These are phyloP conservation scores for Andricus quercusramuli DNA, from an alignment of 2,888 invertebrate species.

Conservation along the genomic window DNA sequence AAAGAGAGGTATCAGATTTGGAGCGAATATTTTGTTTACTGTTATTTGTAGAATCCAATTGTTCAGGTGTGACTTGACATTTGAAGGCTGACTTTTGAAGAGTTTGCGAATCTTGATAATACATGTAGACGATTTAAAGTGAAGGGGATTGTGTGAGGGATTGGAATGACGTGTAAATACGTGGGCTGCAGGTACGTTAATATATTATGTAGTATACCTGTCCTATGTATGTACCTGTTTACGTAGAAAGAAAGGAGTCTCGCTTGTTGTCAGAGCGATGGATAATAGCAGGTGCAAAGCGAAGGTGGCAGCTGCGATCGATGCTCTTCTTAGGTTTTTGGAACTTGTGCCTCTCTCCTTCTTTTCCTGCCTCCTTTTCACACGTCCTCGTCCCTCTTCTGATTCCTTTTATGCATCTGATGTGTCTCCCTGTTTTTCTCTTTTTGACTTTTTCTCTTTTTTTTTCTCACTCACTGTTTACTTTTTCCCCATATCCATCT, in stretches of 20 bases:
- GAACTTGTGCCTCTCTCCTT: conserved; percentile 64
- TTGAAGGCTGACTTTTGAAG: conserved; percentile 17
- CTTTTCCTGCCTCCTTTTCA: conserved; percentile 51
- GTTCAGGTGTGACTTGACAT: neutral
- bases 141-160: neutral
- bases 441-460: conserved; percentile 16
- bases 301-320: conserved; percentile 76
- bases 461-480: neutral
- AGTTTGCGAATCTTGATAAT: conserved; percentile 1
- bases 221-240: conserved; percentile 48
- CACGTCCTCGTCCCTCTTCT: conserved; percentile 36
- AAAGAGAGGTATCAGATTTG: neutral
- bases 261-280: conserved; percentile 67
- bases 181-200: conserved; percentile 48
- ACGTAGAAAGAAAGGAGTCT: conserved; percentile 67
- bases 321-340: conserved; percentile 74
- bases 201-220: conserved; percentile 49
- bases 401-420: conserved; percentile 9
- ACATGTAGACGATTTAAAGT: neutral
- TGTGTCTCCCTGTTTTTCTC: neutral
- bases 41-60: neutral
- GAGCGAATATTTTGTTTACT: neutral
- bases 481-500: conserved; percentile 40
- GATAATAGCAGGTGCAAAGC: conserved; percentile 76
- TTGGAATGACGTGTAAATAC: conserved; percentile 46